Percentiles rank a stretch among this genome's conserved stretches.
Conservation (phyloP, 2,113 vertebrate species). For the Dasyornis broadbenti region DNA sequence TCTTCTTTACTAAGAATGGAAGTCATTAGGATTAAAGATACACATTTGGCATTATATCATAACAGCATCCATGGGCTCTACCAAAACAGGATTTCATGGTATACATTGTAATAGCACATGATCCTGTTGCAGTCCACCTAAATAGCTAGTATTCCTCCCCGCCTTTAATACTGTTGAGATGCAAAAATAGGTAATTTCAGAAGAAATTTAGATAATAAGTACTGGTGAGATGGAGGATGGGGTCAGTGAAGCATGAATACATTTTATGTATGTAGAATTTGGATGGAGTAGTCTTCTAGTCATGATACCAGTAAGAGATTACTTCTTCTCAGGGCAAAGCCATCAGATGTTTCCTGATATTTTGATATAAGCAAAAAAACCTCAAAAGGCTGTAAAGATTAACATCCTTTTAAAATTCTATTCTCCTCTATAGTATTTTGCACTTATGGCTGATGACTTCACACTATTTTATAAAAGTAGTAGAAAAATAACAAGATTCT, state of each 20-base stretch:
- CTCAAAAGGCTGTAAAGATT: neutral
- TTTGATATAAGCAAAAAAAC: neutral
- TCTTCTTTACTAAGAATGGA: neutral
- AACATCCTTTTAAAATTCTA: neutral
- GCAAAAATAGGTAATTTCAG: neutral
- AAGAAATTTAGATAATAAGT: neutral
- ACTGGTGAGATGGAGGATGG: neutral
- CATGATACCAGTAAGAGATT: neutral
- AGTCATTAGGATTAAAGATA: neutral
- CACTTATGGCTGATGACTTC: neutral
- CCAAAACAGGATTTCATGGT: neutral
- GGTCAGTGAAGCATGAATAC: neutral
- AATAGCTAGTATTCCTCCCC: neutral
- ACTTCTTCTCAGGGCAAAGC: neutral
- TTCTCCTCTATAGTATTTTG: neutral
- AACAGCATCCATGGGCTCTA: neutral
- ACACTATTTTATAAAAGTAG: fast-evolving
- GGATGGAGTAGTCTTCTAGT: neutral
- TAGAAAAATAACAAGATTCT: neutral
- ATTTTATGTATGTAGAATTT: neutral
- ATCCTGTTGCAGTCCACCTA: neutral
- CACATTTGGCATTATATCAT: neutral
- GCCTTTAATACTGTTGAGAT: neutral
- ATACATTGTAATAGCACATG: neutral
- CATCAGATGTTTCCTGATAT: neutral